Evolutionary conservation across 2,888 invertebrate species (phyloP).

Genomic region (Empis livida): DNA sequence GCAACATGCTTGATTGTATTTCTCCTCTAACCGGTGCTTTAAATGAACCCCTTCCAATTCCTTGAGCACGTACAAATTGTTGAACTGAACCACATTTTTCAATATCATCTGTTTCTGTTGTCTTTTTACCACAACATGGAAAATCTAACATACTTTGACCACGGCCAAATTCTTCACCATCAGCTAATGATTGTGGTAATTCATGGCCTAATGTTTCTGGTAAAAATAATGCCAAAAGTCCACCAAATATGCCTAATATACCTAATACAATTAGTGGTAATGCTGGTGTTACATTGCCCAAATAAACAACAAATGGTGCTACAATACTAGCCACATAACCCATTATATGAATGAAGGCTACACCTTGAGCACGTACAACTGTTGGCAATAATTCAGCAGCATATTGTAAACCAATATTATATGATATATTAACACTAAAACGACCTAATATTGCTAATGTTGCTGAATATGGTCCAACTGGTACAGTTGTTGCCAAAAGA

Average conservation of each 20-base stretch:
- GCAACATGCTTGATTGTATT: conserved; percentile 45
- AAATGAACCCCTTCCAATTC: conserved; percentile 39
- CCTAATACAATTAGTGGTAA: conserved; percentile 71
- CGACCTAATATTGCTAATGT: conserved; percentile 68
- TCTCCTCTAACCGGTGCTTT: conserved; percentile 49
- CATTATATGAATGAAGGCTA: conserved; percentile 76
- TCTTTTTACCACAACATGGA: conserved; percentile 58
- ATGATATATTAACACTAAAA: conserved; percentile 78
- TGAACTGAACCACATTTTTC: conserved; percentile 14
- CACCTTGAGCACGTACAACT: conserved; percentile 75
- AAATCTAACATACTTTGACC: conserved; percentile 71
- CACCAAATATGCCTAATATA: conserved; percentile 58
- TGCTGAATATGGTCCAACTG: conserved; percentile 59
- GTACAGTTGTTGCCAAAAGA: conserved; percentile 60
- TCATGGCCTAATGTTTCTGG: conserved; percentile 79
- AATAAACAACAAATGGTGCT: conserved; percentile 73
- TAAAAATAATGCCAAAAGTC: conserved; percentile 60
- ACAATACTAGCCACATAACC: conserved; percentile 77
- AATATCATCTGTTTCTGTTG: conserved; percentile 23
- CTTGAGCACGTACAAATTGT: conserved; percentile 30
- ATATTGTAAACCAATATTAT: conserved; percentile 81
- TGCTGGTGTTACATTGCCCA: conserved; percentile 56
- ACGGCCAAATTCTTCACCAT: conserved; percentile 74
- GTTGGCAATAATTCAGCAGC: conserved; percentile 80
- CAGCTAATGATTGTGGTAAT: conserved; percentile 71